These are phyloP conservation scores for Rhinoraja longicauda DNA, from an alignment of 2,797 vertebrate species.

Conservation along the genomic window DNA sequence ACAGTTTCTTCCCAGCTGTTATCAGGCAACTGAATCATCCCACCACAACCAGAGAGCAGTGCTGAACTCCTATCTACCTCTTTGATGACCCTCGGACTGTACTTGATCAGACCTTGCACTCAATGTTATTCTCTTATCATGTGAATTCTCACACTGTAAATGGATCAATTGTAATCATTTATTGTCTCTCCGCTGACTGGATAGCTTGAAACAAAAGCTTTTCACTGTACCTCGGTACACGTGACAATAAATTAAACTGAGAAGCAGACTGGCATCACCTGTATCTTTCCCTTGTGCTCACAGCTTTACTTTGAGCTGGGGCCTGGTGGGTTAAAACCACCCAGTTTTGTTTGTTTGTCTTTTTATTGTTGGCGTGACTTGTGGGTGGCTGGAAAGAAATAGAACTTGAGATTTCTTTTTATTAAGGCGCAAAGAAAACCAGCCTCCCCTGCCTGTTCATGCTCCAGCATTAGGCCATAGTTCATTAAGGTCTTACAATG, in stretches of 20 bases:
- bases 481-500: conserved; percentile 21
- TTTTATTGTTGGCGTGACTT: not conserved
- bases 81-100: no score
- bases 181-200: no score
- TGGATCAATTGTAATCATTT: no score
- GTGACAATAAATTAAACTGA: no score
- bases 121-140: no score
- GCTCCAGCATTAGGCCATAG: not conserved
- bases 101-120: no score
- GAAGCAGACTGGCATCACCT: not conserved
- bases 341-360: not conserved
- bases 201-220: not conserved
- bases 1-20: no score
- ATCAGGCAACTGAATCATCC: no score
- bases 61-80: no score
- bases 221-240: no score
- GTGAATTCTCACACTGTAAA: no score
- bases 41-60: no score
- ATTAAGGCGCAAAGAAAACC: not conserved
- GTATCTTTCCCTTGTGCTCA: not conserved
- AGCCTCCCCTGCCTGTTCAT: not conserved
- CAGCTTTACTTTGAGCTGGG: not conserved
- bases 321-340: not conserved
- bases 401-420: not conserved
- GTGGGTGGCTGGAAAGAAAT: not conserved